Conservation (phyloP, 2,888 invertebrate species). For the Nomada fucata region DNA sequence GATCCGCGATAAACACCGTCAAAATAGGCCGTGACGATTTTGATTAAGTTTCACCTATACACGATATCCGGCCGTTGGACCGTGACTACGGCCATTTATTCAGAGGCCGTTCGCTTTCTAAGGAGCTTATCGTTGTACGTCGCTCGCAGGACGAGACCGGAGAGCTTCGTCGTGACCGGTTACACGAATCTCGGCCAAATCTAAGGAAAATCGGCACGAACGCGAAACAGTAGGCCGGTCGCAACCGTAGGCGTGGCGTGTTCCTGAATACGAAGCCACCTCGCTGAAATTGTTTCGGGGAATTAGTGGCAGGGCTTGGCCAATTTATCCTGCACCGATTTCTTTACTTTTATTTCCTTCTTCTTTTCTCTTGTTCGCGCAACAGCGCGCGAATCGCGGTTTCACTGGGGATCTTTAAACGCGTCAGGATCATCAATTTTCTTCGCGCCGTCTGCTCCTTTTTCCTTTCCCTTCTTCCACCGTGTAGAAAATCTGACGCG, state of each 20-base stretch:
- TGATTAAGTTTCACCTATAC: slow-evolving; percentile 55
- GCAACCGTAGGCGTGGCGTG: slow-evolving; percentile 66
- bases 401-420: not conserved
- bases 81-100: slow-evolving; percentile 58
- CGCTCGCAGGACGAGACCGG: slow-evolving; percentile 27
- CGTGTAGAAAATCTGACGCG: not conserved
- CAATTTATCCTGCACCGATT: slow-evolving; percentile 42
- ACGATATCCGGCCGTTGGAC: slow-evolving; percentile 40
- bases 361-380: not conserved
- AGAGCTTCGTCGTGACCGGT: slow-evolving; percentile 60
- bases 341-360: no score
- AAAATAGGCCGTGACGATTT: slow-evolving; percentile 53
- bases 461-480: slow-evolving; percentile 7
- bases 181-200: slow-evolving; percentile 44
- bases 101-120: slow-evolving; percentile 56
- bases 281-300: slow-evolving; percentile 63
- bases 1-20: slow-evolving; percentile 19
- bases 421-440: slow-evolving; percentile 7
- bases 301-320: slow-evolving; percentile 32
- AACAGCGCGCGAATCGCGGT: not conserved
- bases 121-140: slow-evolving; percentile 51
- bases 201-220: slow-evolving; percentile 59
- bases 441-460: slow-evolving; percentile 1
- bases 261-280: slow-evolving; percentile 29
- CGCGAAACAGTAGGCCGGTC: slow-evolving; percentile 58